A percentile compares a stretch with the other conserved stretches of the same genome.
phyloP scores from a whole-genome alignment of 2,113 vertebrate genomes.

The Chauna torquata region DNA sequence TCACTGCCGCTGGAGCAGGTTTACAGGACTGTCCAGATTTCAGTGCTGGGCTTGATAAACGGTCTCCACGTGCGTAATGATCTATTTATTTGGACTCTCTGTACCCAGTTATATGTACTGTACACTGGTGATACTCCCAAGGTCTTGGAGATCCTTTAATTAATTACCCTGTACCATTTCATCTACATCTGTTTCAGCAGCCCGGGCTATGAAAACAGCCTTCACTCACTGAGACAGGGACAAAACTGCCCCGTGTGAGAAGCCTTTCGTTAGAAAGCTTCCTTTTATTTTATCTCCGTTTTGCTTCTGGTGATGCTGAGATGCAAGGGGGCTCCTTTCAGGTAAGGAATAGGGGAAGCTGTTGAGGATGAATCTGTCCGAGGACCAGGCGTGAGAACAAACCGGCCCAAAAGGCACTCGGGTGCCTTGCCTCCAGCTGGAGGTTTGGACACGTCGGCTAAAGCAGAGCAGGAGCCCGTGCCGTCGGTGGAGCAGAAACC shows the following conservation, averaged over 20 bases:
- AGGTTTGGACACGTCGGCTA: not conserved
- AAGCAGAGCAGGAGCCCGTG: not conserved
- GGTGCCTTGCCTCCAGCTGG: not conserved
- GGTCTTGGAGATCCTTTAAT: slow-evolving; percentile 8
- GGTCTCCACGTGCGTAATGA: not conserved
- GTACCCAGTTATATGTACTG: not conserved
- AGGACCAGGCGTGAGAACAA: not conserved
- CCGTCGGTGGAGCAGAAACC: not conserved
- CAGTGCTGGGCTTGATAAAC: not conserved
- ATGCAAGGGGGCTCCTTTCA: not conserved
- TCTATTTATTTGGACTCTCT: not conserved
- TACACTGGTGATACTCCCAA: not conserved
- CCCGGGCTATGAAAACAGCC: not conserved
- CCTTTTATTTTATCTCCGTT: not conserved
- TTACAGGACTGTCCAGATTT: not conserved
- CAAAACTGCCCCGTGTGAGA: not conserved
- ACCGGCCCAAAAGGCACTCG: not conserved
- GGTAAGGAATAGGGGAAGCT: not conserved
- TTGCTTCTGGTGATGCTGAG: not conserved
- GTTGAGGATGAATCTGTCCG: not conserved
- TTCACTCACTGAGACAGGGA: not conserved
- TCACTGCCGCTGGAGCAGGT: not conserved
- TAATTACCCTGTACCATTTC: slow-evolving; percentile 15
- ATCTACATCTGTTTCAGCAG: not conserved
- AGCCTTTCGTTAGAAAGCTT: not conserved